These are phyloP conservation scores for Clostera curtula DNA, from an alignment of 2,888 invertebrate genomes.

Conservation along the genomic window DNA sequence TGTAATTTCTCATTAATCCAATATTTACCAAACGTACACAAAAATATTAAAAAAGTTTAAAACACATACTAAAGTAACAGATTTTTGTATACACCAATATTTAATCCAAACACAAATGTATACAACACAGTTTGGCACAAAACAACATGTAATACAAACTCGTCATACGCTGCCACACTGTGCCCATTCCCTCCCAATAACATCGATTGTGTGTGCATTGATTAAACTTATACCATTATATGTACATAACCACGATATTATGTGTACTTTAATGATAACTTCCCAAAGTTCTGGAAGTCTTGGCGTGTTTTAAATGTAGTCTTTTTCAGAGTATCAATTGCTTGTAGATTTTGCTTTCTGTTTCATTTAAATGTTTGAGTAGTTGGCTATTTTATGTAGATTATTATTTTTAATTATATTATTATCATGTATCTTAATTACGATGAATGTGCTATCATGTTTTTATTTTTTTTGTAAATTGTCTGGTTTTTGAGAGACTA, in stretches of 20 bases:
- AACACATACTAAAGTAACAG: no score
- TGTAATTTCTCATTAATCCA: no score
- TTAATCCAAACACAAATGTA: no score
- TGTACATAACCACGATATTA: slow-evolving; percentile 15
- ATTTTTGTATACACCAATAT: no score
- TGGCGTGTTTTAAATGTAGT: slow-evolving; percentile 22
- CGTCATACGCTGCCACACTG: slow-evolving; percentile 71
- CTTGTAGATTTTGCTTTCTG: slow-evolving; percentile 39
- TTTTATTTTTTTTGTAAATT: slow-evolving; percentile 17
- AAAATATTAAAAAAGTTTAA: no score
- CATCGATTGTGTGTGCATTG: slow-evolving; percentile 31
- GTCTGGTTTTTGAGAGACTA: slow-evolving; percentile 2
- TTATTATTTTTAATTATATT: slow-evolving; percentile 15
- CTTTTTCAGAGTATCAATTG: slow-evolving; percentile 18
- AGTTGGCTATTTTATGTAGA: slow-evolving; percentile 71
- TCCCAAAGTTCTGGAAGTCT: slow-evolving; percentile 51
- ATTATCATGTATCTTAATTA: slow-evolving; percentile 16
- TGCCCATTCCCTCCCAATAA: slow-evolving; percentile 55
- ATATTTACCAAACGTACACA: no score
- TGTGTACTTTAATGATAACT: slow-evolving; percentile 29
- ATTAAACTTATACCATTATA: slow-evolving; percentile 17
- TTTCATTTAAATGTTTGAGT: slow-evolving; percentile 29
- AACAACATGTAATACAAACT: slow-evolving; percentile 45
- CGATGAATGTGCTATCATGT: slow-evolving; percentile 21
- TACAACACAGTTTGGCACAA: no score